Evolutionary conservation across 1,140 invertebrate species (phyloP).

Genomic region (Gonioctena quinquepunctata): DNA sequence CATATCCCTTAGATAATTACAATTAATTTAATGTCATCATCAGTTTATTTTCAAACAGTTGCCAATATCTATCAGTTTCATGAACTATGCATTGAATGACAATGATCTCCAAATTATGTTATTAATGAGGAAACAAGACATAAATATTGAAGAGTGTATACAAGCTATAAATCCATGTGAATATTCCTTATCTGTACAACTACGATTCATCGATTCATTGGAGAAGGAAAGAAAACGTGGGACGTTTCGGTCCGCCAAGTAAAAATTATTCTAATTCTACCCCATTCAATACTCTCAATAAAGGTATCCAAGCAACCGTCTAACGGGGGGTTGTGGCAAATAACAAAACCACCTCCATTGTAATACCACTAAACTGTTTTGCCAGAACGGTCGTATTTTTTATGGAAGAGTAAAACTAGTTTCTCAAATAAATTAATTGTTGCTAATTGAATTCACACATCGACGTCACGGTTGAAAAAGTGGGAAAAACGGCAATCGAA

Average conservation of each 20-base stretch:
- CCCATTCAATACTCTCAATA: conserved; percentile 9
- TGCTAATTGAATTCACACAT: neutral
- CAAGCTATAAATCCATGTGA: too few relatives aligned
- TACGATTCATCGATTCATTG: too few relatives aligned
- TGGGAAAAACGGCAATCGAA: neutral
- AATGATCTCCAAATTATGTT: too few relatives aligned
- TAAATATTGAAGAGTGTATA: too few relatives aligned
- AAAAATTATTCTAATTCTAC: conserved; percentile 8
- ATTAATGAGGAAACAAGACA: too few relatives aligned
- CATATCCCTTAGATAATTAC: too few relatives aligned
- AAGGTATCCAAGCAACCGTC: conserved; percentile 10
- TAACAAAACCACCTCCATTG: conserved; percentile 5
- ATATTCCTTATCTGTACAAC: too few relatives aligned
- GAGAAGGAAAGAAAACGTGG: neutral
- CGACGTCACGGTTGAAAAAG: neutral
- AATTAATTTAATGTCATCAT: too few relatives aligned
- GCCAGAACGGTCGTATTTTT: neutral
- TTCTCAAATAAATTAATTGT: neutral
- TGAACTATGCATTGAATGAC: too few relatives aligned
- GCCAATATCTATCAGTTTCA: too few relatives aligned
- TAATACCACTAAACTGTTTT: neutral
- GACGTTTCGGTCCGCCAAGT: neutral
- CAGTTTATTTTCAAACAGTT: too few relatives aligned
- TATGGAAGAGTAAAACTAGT: neutral
- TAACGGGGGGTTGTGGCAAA: conserved; percentile 1